Evolutionary conservation across 2,888 invertebrate species (phyloP).

Genomic region (Sminthurinus aureus): DNA sequence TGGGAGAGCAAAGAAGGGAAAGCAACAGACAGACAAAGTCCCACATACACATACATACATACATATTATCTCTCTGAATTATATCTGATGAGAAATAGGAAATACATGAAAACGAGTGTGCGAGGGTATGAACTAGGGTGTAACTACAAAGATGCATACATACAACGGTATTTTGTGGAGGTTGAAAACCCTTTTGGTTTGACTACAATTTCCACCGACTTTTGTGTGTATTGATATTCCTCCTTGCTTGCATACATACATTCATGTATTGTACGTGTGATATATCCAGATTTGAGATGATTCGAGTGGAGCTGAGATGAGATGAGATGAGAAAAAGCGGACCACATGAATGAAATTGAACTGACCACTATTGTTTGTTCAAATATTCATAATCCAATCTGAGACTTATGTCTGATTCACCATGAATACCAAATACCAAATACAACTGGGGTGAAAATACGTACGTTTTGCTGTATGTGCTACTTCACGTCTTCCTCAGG

Average conservation of each 20-base stretch:
- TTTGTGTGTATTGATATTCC: neutral
- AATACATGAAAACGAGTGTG: slow-evolving; percentile 9
- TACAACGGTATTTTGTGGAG: too few relatives aligned
- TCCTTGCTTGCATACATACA: neutral
- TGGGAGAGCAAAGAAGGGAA: neutral
- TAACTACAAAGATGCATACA: too few relatives aligned
- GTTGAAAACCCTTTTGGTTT: neutral
- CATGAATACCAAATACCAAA: slow-evolving; percentile 50
- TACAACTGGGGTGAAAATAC: neutral
- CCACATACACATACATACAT: neutral
- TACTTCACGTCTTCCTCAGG: too few relatives aligned
- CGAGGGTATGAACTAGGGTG: slow-evolving; percentile 20
- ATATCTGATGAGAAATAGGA: slow-evolving; percentile 17
- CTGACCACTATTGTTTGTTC: slow-evolving; percentile 55
- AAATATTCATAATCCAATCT: slow-evolving; percentile 60
- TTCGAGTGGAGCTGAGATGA: neutral
- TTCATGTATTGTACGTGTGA: too few relatives aligned
- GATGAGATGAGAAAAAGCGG: slow-evolving; percentile 18
- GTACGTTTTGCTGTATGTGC: too few relatives aligned
- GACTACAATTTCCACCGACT: too few relatives aligned
- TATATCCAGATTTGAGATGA: slow-evolving; percentile 8
- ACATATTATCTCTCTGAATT: neutral
- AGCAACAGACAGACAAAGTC: neutral
- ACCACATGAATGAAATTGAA: slow-evolving; percentile 47
- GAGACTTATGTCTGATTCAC: slow-evolving; percentile 50